Evolutionary conservation across 92 coral and sea anemone species (phyloP), one percentile per base, ranked within the genome.

Genomic region (Umimayanthus chanpuru): DNA sequence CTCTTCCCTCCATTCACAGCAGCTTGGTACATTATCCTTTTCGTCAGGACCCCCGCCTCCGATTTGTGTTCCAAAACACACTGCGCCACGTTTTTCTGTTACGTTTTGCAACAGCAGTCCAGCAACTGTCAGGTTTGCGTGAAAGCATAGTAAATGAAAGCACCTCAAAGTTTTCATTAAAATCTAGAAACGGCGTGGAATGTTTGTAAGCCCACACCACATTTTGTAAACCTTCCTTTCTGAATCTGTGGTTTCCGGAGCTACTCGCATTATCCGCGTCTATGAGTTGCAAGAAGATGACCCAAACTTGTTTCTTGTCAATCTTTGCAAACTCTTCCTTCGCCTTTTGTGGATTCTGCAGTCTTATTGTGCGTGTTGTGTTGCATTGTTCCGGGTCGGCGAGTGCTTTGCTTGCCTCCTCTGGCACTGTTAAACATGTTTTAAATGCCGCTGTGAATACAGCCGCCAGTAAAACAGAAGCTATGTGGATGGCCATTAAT

Each of bases 1-100:
- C 38, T 28, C 76, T 71, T 36, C 36, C 44, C 36, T 71, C 76
- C 76, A 71, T 71, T 71, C 76, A 11, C 76, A 71, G 32, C 76
- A 71, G 76, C 76, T 71, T 11, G 76, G 44, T 41, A 41, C 44
- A 41, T 4, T 4, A 41, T 41, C 44, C 4, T 41, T 6, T 1
- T 41, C 53, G 53, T 47, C 11, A 5, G 12, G 53, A 47, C 0
- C 9, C 53, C 53, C 53, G 12, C 53, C 53, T 47, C 53, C 53
- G 12, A 47, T 47, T 47, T 12, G 41, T 25, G 29, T 71, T 4
- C 40, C 76, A 71, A 71, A 71, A 36, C 76, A 71, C 36, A 71
- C 76, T 9, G 76, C 76, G 23, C 76, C 40, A 11, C 40, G 36
- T 71, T 29, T 10, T 39, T 71, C 76, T n/a, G 75, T n/a, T 70